These are phyloP conservation scores for Cheilosia vulpina DNA, from an alignment of 2,888 invertebrate species.

Conservation along the genomic window DNA sequence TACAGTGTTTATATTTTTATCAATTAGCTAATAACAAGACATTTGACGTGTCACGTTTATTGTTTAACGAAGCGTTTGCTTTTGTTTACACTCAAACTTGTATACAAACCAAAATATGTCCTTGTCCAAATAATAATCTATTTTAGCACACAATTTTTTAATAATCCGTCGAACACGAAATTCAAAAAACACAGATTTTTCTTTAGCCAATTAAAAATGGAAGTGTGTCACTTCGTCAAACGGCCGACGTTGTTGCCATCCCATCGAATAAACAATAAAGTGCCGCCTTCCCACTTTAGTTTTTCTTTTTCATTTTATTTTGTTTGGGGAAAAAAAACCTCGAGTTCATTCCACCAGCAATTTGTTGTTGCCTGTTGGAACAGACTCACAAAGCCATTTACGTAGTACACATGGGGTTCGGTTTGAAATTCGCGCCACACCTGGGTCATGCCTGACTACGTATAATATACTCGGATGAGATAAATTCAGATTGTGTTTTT, in stretches of 20 bases:
- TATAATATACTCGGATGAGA: conserved; percentile 17
- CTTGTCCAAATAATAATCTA: neutral
- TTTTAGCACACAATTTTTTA: neutral
- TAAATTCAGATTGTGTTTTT: conserved; percentile 4
- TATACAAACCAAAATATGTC: neutral
- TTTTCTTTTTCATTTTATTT: conserved; percentile 2
- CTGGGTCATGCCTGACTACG: conserved; percentile 51
- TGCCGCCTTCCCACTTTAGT: conserved; percentile 32
- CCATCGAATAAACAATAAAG: conserved; percentile 46
- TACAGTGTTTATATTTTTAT: too few relatives aligned
- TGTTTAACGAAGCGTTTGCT: neutral
- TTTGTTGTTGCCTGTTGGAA: conserved; percentile 25
- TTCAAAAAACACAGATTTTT: neutral
- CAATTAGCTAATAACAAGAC: too few relatives aligned
- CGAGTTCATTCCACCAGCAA: conserved; percentile 18
- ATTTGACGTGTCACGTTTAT: too few relatives aligned
- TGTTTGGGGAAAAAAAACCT: conserved; percentile 8
- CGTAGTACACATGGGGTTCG: conserved; percentile 15
- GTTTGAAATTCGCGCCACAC: conserved; percentile 67
- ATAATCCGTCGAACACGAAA: neutral
- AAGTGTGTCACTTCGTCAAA: conserved; percentile 56
- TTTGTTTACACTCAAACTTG: neutral
- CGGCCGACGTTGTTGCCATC: conserved; percentile 32
- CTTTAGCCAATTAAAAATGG: conserved; percentile 59
- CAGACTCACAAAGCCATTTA: neutral